Conservation (phyloP, 2,113 vertebrate genomes). For the Actenoides hombroni region DNA sequence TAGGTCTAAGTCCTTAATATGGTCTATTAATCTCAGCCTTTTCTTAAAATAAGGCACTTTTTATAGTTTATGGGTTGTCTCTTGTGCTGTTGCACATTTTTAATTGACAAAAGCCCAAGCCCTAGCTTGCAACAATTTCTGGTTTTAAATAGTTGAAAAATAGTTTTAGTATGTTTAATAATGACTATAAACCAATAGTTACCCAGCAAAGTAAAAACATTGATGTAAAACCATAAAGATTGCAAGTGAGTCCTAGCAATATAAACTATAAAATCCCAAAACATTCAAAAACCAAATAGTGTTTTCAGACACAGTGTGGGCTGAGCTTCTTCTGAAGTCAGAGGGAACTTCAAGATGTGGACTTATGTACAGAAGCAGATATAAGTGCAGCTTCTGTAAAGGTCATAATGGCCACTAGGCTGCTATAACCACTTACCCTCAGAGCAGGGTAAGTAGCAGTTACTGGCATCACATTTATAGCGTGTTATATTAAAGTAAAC, state of each 20-base stretch:
- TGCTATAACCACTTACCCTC: neutral
- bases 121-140: neutral
- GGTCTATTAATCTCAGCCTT: neutral
- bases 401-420: neutral
- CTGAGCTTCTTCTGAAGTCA: neutral
- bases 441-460: neutral
- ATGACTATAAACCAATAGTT: neutral
- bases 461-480: neutral
- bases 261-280: neutral
- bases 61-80: neutral
- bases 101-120: neutral
- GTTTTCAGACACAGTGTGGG: neutral
- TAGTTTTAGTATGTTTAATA: neutral
- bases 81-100: neutral
- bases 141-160: neutral
- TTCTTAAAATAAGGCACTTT: neutral
- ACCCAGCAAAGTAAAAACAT: neutral
- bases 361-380: neutral
- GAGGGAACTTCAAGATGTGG: neutral
- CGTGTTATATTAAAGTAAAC: neutral
- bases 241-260: neutral
- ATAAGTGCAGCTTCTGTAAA: neutral
- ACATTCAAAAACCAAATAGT: neutral
- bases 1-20: neutral
- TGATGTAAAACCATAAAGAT: neutral